Conservation (phyloP, 37 sponge, comb jelly and placozoan species). For the Hormiphora californensis region DNA sequence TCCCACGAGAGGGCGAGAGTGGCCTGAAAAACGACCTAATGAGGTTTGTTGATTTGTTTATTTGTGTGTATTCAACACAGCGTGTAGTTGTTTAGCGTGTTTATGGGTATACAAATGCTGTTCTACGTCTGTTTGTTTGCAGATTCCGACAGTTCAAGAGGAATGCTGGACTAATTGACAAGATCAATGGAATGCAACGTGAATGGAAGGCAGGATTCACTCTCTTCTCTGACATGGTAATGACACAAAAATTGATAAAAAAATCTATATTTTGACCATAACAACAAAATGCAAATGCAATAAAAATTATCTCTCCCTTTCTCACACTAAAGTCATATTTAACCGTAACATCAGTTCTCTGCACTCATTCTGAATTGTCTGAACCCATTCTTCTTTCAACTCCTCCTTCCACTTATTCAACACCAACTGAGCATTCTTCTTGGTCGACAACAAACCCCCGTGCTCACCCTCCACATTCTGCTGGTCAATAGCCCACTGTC, state of each 20-base stretch:
- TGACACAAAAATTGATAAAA: too few relatives aligned
- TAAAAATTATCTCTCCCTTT: too few relatives aligned
- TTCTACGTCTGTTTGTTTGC: too few relatives aligned
- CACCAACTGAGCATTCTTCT: background rate
- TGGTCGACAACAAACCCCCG: background rate
- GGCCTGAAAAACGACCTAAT: background rate
- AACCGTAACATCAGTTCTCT: background rate
- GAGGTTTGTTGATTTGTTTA: too few relatives aligned
- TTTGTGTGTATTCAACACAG: too few relatives aligned
- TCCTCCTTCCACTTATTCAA: background rate
- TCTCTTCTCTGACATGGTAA: background rate
- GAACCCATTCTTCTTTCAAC: background rate
- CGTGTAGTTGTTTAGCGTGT: too few relatives aligned
- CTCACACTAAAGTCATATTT: too few relatives aligned
- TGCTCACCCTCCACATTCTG: background rate
- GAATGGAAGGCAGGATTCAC: constrained; percentile 8
- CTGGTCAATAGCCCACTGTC: background rate
- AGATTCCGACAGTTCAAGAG: background rate
- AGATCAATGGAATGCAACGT: background rate
- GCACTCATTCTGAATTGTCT: background rate
- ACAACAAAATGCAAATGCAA: too few relatives aligned
- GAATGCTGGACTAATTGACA: background rate
- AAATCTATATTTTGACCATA: too few relatives aligned
- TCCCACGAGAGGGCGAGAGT: background rate
- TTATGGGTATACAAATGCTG: too few relatives aligned